Percentiles rank a stretch among this genome's conserved stretches.
These are phyloP conservation scores for Drosophila subsilvestris DNA, from an alignment of 2,888 invertebrate species.

Conservation along the genomic window DNA sequence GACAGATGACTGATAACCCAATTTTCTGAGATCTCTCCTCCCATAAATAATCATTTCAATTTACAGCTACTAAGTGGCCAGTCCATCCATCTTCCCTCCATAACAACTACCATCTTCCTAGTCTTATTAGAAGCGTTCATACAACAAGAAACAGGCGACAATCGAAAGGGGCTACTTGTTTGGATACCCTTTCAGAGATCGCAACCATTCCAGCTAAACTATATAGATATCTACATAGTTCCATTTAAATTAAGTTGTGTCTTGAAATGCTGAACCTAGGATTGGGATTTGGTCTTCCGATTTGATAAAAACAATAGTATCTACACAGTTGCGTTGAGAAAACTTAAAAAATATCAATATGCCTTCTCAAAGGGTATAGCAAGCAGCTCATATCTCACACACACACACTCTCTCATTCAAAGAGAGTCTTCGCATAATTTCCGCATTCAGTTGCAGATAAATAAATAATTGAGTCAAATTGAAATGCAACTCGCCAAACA, in stretches of 20 bases:
- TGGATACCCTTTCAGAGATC: not conserved
- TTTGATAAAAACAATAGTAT: no score
- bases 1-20: constrained; percentile 75
- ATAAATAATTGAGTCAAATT: constrained; percentile 80
- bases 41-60: constrained; percentile 62
- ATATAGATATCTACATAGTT: not conserved
- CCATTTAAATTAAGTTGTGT: not conserved
- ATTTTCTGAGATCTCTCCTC: constrained; percentile 56
- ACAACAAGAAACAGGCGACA: no score
- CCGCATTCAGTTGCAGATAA: constrained; percentile 81
- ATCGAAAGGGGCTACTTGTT: not conserved
- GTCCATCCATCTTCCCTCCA: constrained; percentile 40
- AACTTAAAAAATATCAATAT: not conserved
- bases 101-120: not conserved
- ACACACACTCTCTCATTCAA: constrained; percentile 16
- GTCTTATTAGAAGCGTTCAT: not conserved
- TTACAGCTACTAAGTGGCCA: constrained; percentile 52
- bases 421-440: constrained; percentile 68
- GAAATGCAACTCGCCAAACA: constrained; percentile 80
- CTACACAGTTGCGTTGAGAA: no score
- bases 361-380: constrained; percentile 21
- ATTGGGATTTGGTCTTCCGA: no score
- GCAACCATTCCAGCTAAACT: constrained; percentile 19
- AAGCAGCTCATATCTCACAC: constrained; percentile 60
- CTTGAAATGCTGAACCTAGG: no score